Base-by-base conservation (phyloP, 2,113 vertebrate genomes). In the Mustela lutreola region DNA sequence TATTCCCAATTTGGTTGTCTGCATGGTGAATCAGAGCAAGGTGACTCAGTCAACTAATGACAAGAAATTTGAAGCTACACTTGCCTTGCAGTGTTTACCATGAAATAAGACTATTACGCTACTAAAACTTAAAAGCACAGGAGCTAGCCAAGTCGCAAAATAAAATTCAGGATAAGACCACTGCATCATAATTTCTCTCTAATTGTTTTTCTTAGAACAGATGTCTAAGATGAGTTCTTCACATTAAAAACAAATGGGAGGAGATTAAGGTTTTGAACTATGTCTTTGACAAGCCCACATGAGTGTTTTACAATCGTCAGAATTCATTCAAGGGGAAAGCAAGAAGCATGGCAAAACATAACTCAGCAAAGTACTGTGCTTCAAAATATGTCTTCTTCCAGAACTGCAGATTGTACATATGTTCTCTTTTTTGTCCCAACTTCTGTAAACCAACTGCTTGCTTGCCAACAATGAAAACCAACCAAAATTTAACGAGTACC, bases 41-140 rank as follows among this genome's bases (percentile, higher is more conserved):
- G 90, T 97, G 96, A 98, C 87, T 97, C 96, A 98, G 91, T 90
- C 63, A 95, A 94, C 76, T 92, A 89, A 91, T 3, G n/a, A 56
- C 94, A 79, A 95, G 58, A 65, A 33, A 39, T 93, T 58, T 89
- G 63, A 91, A 92, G 75, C 71, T 95, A 71, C 31, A 73, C 78
- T 97, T 94, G 24, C 88, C 94, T 95, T 19, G 85, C 78, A 84
- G 56, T 75, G 7, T 58, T 90, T 98, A 50, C 89, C 94, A 89
- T 95, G 83, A 95, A 98, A 96, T 94, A 93, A 93, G 97, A 73
- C 28, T 87, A 96, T 92, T 50, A 78, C 95, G 82, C 62, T 75
- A 85, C 76, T 85, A 97, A 96, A 98, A 98, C 90, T 87, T 82
- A 93, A 98, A 97, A 95, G 83, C 91, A 95, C 94, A 92, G 31